Evolutionary conservation across 2,888 invertebrate genomes (phyloP).

Genomic region (Lacanobia wlatinum): DNA sequence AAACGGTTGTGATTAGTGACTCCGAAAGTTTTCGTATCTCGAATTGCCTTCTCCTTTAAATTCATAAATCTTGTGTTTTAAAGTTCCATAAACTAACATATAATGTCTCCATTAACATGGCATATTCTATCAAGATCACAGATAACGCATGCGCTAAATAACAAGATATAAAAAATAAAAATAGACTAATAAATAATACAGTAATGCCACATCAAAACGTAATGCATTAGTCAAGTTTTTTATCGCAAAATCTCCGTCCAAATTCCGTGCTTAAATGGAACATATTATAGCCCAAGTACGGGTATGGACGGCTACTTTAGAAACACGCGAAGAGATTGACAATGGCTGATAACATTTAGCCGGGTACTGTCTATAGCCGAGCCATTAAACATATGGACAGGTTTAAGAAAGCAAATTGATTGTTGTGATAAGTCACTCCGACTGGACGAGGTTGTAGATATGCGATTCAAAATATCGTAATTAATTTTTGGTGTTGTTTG

Average conservation of each 20-base stretch:
- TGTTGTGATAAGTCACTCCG: conserved; percentile 86
- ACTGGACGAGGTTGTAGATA: conserved; percentile 65
- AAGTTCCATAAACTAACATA: conserved; percentile 15
- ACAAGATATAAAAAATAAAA: conserved; percentile 26
- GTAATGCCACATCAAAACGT: conserved; percentile 60
- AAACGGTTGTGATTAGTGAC: conserved; percentile 14
- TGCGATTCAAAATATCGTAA: conserved; percentile 40
- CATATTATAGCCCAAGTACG: conserved; percentile 60
- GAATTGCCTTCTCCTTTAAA: background rate
- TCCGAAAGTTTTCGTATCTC: conserved; percentile 37
- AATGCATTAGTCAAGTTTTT: conserved; percentile 76
- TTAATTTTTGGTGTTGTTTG: conserved; percentile 25
- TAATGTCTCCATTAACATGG: conserved; percentile 41
- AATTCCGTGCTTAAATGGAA: conserved; percentile 73
- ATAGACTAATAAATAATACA: conserved; percentile 61
- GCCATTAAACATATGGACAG: conserved; percentile 89
- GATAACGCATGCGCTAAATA: conserved; percentile 49
- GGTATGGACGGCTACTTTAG: conserved; percentile 76
- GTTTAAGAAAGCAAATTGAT: conserved; percentile 84
- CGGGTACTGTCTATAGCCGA: conserved; percentile 80
- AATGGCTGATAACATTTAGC: conserved; percentile 87
- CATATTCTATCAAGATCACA: conserved; percentile 49
- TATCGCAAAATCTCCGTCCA: conserved; percentile 76
- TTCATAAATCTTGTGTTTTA: conserved; percentile 30
- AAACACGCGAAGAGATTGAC: conserved; percentile 84